A percentile compares a stretch with the other conserved stretches of the same genome.
These are phyloP conservation scores for Apostichopus parvimensis DNA, from an alignment of 35 echinoderm and acorn worm species.

Conservation along the genomic window DNA sequence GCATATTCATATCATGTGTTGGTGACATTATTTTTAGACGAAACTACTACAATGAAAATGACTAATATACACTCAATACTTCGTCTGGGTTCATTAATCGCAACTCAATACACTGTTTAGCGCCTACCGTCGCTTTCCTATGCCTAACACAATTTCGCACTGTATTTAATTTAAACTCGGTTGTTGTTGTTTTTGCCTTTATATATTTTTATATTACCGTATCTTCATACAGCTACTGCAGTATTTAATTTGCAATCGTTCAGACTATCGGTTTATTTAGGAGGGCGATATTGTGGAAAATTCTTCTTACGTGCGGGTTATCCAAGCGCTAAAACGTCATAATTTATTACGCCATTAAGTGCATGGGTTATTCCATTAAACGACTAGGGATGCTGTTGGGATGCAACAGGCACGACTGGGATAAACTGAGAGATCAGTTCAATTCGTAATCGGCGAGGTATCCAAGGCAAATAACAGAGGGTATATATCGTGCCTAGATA, in stretches of 20 bases:
- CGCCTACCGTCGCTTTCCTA: too few relatives aligned
- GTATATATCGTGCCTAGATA: too few relatives aligned
- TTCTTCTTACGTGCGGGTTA: background rate
- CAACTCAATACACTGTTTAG: too few relatives aligned
- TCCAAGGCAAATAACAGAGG: too few relatives aligned
- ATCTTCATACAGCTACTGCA: background rate
- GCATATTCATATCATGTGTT: too few relatives aligned
- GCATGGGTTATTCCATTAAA: slow-evolving; percentile 11
- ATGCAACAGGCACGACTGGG: slow-evolving; percentile 17
- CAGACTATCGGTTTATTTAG: background rate
- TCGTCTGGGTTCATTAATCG: too few relatives aligned
- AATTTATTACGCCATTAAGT: slow-evolving; percentile 45
- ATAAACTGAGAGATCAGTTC: background rate
- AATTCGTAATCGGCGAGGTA: too few relatives aligned
- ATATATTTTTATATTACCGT: background rate
- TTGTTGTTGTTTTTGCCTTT: background rate
- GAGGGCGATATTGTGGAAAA: slow-evolving; percentile 40
- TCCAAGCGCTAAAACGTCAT: background rate
- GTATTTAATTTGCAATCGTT: background rate
- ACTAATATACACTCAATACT: too few relatives aligned
- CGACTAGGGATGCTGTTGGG: background rate
- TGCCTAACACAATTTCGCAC: too few relatives aligned
- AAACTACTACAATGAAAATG: too few relatives aligned
- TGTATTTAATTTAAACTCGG: background rate
- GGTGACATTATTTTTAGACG: too few relatives aligned